Evolutionary conservation across 2,797 vertebrate genomes (phyloP).

Genomic region (Telmatherina bonti): DNA sequence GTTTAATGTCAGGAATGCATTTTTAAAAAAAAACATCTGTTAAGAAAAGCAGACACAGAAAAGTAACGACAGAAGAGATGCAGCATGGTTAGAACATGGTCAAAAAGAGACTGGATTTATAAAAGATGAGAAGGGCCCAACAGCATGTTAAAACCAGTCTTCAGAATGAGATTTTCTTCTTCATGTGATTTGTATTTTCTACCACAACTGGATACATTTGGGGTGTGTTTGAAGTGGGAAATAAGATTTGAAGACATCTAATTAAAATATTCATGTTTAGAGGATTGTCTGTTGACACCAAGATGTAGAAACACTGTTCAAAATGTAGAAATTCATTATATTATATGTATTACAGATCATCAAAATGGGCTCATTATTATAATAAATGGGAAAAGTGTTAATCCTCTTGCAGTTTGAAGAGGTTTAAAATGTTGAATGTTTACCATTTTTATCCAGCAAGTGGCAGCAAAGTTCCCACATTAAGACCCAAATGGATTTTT

Average conservation of each 20-base stretch:
- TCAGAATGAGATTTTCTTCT: neutral
- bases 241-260: neutral
- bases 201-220: neutral
- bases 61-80: neutral
- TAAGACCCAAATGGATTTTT: neutral
- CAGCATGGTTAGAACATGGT: neutral
- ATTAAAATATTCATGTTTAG: neutral
- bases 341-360: neutral
- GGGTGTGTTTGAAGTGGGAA: neutral
- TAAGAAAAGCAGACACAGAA: neutral
- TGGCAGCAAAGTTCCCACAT: constrained; percentile 39
- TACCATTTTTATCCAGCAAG: constrained; percentile 31
- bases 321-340: no score
- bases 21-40: no score
- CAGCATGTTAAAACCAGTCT: neutral
- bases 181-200: neutral
- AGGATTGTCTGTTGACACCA: no score
- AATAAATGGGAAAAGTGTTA: neutral
- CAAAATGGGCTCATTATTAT: neutral
- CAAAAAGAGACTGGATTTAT: neutral
- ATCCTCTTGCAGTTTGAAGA: no score
- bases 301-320: no score
- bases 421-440: neutral
- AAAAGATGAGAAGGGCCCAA: neutral
- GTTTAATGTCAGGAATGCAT: neutral